Base-by-base conservation (phyloP, 2,797 vertebrate genomes). In the Sparus aurata region DNA sequence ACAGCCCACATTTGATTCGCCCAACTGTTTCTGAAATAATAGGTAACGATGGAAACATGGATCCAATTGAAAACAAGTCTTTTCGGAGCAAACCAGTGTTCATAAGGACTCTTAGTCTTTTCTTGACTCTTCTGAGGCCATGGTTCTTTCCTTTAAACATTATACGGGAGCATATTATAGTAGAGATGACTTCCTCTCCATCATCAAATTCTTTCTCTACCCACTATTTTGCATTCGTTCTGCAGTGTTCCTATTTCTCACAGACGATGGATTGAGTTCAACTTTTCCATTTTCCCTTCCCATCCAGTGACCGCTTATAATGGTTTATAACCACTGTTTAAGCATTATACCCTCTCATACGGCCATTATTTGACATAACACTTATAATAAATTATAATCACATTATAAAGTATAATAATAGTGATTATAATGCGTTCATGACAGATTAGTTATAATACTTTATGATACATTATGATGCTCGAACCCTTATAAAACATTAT, bases 101-200 rank as follows among this genome's bases (percentile, higher is more conserved):
- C 60, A 75, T 54, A 69, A 58, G 69, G 84, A 75, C 46, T 43
- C 47, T 66, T 38, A 20, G 52, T 68, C 53, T 60, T 64, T 74
- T 23, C 57, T 47, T 0, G 3, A n/a, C 27, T 77, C 16, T 17
- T 62, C n/a, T 45, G 57, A 75, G 54, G 38, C 68, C 67, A 41
- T 2, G 2, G 5, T 67, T 72, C 49, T 79, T 82, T 81, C 53
- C 75, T 84, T 83, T 79, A 66, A 86, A 84, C 50, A 66, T 72
- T 60, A 61, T 75, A 54, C 59, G 62, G 45, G 43, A 70, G 57
- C 77, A 80, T 60, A 86, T 53, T 71, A 76, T 1, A 73, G 68
- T 59, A 43, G 43, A 74, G 49, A 62, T 9, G 43, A 72, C 38
- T 80, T 69, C 61, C 66, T 76, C 69, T 83, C 70, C 57, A 68